Evolutionary conservation across 2,797 vertebrate genomes (phyloP).

Genomic region (Pseudotriccus pelzelni): DNA sequence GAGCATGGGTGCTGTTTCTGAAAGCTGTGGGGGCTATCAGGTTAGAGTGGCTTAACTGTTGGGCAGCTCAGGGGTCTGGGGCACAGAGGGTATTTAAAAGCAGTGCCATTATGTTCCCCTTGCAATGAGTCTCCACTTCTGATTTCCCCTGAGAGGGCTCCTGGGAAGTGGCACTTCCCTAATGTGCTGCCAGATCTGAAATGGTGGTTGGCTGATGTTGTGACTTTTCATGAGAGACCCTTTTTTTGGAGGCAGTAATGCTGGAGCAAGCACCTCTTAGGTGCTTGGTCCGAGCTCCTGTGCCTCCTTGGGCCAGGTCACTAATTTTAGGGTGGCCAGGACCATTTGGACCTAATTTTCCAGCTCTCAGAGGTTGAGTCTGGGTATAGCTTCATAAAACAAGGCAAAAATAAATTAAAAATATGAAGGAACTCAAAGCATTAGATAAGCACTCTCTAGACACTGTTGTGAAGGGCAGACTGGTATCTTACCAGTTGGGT

Average conservation of each 20-base stretch:
- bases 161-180: not conserved
- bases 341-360: not conserved
- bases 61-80: not conserved
- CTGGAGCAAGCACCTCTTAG: not conserved
- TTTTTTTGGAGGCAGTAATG: not conserved
- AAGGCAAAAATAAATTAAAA: not conserved
- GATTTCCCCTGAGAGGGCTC: not conserved
- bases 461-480: not conserved
- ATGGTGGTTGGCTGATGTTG: not conserved
- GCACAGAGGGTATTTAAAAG: not conserved
- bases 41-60: not conserved
- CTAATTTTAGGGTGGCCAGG: not conserved
- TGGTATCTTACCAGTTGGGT: not conserved
- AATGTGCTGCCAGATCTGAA: not conserved
- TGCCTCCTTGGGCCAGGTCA: not conserved
- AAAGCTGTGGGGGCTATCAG: not conserved
- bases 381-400: not conserved
- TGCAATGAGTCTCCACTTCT: fast-evolving
- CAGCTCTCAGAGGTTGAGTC: not conserved
- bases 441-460: not conserved
- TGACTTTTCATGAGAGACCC: not conserved
- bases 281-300: not conserved
- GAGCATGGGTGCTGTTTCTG: fast-evolving
- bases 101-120: fast-evolving
- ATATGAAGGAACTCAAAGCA: not conserved